phyloP scores from a whole-genome alignment of 2,113 vertebrate genomes.

The Myanophis thanlyinensis region DNA sequence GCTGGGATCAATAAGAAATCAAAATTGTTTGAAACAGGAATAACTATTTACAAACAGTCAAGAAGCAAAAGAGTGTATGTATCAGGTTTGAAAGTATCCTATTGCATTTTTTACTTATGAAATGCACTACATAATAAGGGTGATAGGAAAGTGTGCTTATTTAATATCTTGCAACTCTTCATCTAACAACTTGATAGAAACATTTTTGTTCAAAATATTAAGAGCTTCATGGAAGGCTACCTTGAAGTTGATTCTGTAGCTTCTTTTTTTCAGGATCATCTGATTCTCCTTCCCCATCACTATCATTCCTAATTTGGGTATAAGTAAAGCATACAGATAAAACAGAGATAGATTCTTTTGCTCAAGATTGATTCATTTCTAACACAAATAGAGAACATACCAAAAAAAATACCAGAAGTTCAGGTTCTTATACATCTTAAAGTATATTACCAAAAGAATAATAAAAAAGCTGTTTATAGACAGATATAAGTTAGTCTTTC shows the following conservation, averaged over 20 bases:
- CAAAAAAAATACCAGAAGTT: neutral
- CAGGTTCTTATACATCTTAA: neutral
- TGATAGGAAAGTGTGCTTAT: neutral
- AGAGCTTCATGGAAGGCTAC: constrained; percentile 67
- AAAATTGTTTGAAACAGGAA: too few species aligned
- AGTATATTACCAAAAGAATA: neutral
- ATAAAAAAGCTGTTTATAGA: neutral
- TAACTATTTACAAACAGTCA: neutral
- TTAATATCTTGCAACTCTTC: neutral
- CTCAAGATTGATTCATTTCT: neutral
- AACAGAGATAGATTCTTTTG: neutral
- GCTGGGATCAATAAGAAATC: neutral
- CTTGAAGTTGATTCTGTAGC: constrained; percentile 96
- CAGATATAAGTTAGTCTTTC: neutral
- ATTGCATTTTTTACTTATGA: neutral
- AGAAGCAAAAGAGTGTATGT: neutral
- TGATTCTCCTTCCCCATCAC: constrained; percentile 92
- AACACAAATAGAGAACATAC: neutral
- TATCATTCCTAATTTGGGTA: constrained; percentile 87
- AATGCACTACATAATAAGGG: neutral
- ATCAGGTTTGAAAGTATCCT: neutral
- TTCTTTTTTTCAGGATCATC: constrained; percentile 98
- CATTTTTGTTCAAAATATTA: neutral
- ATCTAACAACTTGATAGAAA: neutral
- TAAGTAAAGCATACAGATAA: constrained; percentile 5